Evolutionary conservation across 2,888 invertebrate genomes (phyloP), one percentile per base, ranked within the genome.

Genomic region (Diachrysia chrysitis): DNA sequence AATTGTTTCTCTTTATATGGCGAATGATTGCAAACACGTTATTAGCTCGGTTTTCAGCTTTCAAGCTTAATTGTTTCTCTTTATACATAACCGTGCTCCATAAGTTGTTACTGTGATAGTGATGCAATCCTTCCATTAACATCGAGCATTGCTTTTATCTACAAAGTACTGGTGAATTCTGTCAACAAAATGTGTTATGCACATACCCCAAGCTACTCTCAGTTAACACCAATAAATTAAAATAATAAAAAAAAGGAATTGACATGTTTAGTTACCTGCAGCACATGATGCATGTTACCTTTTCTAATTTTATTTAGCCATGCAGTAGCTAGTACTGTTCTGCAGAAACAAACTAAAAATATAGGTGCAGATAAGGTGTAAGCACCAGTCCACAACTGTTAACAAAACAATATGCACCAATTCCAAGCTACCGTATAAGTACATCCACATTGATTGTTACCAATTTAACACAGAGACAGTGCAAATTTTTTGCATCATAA

Each of bases 151-250:
- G 17, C 48, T 19, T 51, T 51, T 58, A 51, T 51, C 35, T 42
- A 62, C 70, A n/a, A 16, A 59, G 68, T 25, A 60, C 53, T 60
- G 58, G 42, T 58, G 58, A 25, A 56, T 10, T 63, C 57, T 68
- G 69, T 48, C 60, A 77, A 73, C 32, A 77, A 60, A 23, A 16
- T 57, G 35, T 51, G 58, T 63, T 63, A 63, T 19, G 51, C 51
- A 51, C 54, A 35, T 54, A 71, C 42, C 55, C 62, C 55, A 75
- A 62, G 46, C 58, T 37, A 54, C 51, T 14, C 21, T 63, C 51
- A 71, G 46, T 10, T 17, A 58, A 25, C 51, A 63, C 12, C 17
- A 46, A n/a, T 12, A 51, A 17, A 48, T 58, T 21, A 48, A 60
- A 21, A 46, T 21, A 35, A 4, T 17, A 14, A 35, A 65, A 56